Base-by-base conservation (phyloP, 2,113 vertebrate species). In the Sander vitreus region DNA sequence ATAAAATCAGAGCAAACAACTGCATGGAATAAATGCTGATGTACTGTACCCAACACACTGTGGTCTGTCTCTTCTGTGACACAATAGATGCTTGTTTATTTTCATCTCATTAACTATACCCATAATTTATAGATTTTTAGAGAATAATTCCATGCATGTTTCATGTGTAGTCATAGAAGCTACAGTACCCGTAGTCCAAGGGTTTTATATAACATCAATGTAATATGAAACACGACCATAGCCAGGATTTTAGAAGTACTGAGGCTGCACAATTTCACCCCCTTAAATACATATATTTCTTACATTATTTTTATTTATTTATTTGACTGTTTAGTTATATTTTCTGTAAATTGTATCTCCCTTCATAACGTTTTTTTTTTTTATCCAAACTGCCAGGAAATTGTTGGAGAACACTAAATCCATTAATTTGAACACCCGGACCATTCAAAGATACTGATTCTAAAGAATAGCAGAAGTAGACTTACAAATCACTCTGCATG, bases 21-120 rank as follows among this genome's bases (percentile, higher is more conserved):
- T 96, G 96, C 97, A 97, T 97, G 97, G 96, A 97, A 97, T 99
- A 98, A 97, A 97, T 96, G 95, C 97, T 97, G 96, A 95, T 95
- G 96, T 96, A 96, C 95, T 96, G 96, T 96, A 96, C 86, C 63
- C 86, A 88, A 92, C 85, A 68, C 83, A 62, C 11, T 14, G 12
- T 54, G 43, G 54, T 80, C 74, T 53, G 51, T 54, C 66, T 86
- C 36, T 58, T 86, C 13, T 86, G 5, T 87, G 8, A 45, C 13
- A 19, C 11, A 53, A n/a, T 16, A 13, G 9, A 45, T 47, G 51
- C 39, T 39, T 18, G 21, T 12, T 81, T 3, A 8, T 58, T 62
- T 51, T 48, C 16, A 21, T 53, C 30, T 68, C 16, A 51, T 67
- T 36, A 33, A 16, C 10, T 62, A 13, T 54, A 10, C 1, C 8